These are phyloP conservation scores for Okapia johnstoni DNA, from an alignment of 2,113 vertebrate genomes.

Conservation along the genomic window DNA sequence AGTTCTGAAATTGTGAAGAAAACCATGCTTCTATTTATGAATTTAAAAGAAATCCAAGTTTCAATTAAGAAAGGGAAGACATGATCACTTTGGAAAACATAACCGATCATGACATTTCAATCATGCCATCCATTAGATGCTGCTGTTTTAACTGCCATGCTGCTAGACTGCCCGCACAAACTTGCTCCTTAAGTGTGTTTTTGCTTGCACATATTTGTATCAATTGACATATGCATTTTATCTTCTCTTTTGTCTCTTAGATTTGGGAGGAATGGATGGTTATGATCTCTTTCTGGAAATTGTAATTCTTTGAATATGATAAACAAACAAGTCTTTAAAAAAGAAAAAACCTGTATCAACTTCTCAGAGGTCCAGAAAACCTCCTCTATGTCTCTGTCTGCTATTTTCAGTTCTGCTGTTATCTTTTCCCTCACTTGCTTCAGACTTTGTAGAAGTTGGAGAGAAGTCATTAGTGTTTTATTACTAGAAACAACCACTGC, in stretches of 20 bases:
- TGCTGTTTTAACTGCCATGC: not conserved
- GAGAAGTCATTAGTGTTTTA: not conserved
- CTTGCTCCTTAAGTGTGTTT: not conserved
- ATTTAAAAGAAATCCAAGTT: not conserved
- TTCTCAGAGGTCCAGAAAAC: not conserved
- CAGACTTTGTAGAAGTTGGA: not conserved
- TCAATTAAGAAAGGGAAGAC: not conserved
- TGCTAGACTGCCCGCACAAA: not conserved
- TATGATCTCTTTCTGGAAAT: not conserved
- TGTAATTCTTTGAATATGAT: not conserved
- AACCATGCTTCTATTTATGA: not conserved
- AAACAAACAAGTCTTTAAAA: not conserved
- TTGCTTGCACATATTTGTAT: not conserved
- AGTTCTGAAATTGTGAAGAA: not conserved
- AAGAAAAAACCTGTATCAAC: not conserved
- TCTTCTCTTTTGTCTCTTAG: not conserved
- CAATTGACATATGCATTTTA: not conserved
- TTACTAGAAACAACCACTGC: not conserved
- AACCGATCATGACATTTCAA: not conserved
- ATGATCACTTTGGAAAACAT: not conserved
- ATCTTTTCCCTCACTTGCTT: not conserved
- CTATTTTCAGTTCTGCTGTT: not conserved
- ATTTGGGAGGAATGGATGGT: not conserved
- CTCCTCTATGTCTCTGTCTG: not conserved
- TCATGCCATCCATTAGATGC: not conserved